These are phyloP conservation scores for Rhabdophis nuchalis DNA, from an alignment of 2,797 vertebrate genomes.

Conservation along the genomic window DNA sequence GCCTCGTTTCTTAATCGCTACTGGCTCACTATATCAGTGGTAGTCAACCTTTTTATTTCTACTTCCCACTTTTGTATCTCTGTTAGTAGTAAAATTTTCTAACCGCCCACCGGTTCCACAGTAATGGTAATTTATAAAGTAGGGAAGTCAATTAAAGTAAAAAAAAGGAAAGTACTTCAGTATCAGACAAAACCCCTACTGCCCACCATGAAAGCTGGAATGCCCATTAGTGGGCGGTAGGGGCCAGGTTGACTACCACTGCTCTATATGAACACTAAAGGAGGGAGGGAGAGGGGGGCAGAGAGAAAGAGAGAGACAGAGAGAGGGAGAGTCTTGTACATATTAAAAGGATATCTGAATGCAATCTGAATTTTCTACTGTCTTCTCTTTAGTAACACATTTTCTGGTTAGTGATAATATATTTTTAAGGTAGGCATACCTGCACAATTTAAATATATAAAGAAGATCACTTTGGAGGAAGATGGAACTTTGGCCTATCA, in stretches of 20 bases:
- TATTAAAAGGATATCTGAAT: not conserved
- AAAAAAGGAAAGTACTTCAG: no score
- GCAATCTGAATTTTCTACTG: not conserved
- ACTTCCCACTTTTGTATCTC: no score
- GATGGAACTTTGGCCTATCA: not conserved
- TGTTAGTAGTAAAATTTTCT: no score
- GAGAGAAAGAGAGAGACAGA: not conserved
- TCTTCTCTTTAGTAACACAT: not conserved
- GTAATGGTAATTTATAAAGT: no score
- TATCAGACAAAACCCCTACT: no score
- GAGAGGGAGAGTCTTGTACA: not conserved
- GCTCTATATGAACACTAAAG: not conserved
- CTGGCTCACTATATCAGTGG: not conserved
- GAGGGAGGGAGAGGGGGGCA: fast-evolving
- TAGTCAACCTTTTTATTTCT: no score
- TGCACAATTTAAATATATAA: not conserved
- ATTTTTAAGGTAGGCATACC: no score
- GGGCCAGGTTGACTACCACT: no score
- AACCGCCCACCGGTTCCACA: no score
- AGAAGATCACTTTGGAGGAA: not conserved
- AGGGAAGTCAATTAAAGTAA: no score
- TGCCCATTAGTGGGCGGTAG: no score
- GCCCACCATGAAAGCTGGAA: no score
- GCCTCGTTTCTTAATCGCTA: not conserved
- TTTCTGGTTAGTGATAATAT: not conserved